A percentile compares a stretch with the other conserved stretches of the same genome.
Evolutionary conservation across 2,797 vertebrate genomes (phyloP).

Genomic region (Mormyrus proboscirostris): DNA sequence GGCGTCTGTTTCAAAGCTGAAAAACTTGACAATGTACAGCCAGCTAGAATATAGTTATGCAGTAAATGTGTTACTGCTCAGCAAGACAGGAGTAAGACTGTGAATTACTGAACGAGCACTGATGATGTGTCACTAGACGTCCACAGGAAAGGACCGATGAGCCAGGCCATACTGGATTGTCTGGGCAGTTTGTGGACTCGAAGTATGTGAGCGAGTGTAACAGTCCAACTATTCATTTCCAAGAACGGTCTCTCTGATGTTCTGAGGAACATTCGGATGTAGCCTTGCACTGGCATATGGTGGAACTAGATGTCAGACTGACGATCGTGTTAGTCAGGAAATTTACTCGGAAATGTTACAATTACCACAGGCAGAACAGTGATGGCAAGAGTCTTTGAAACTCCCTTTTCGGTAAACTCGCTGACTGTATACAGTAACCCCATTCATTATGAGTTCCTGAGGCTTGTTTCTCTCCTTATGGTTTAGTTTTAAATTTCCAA

Average conservation of each 20-base stretch:
- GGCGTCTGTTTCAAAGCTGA: background rate
- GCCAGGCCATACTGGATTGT: background rate
- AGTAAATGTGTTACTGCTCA: background rate
- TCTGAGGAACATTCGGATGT: background rate
- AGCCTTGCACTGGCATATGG: background rate
- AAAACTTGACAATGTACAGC: background rate
- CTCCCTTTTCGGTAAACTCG: background rate
- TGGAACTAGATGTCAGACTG: background rate
- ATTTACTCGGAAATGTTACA: background rate
- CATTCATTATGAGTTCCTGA: background rate
- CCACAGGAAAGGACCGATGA: background rate
- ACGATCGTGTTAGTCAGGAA: background rate
- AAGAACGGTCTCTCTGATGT: background rate
- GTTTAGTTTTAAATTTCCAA: background rate
- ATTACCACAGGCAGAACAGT: background rate
- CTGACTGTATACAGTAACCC: background rate
- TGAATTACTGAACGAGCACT: background rate
- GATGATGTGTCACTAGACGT: background rate
- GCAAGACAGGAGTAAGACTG: background rate
- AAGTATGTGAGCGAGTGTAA: background rate
- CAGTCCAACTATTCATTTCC: background rate
- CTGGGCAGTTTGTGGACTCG: background rate
- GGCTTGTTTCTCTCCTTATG: background rate
- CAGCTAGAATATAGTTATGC: background rate
- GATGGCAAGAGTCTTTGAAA: background rate